Percentiles rank a stretch among this genome's conserved stretches.
Conservation (phyloP, 2,113 vertebrate species). For the Dipodomys ordii region DNA sequence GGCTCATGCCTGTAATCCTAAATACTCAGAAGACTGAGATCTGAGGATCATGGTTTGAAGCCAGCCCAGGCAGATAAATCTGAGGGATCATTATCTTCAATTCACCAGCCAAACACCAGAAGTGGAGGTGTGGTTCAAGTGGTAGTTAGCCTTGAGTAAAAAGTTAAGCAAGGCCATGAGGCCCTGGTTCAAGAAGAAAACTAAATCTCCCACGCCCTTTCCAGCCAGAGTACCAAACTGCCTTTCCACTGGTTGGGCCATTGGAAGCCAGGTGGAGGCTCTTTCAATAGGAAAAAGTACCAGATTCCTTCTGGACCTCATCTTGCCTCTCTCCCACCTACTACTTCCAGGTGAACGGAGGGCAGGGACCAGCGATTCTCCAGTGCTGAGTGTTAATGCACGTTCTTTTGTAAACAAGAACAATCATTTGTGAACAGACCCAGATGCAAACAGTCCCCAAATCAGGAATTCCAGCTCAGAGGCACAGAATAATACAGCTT, state of each 20-base stretch:
- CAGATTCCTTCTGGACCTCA: background rate
- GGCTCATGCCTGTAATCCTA: too few relatives aligned
- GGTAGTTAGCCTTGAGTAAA: too few relatives aligned
- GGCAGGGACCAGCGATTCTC: conserved; percentile 20
- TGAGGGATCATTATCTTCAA: too few relatives aligned
- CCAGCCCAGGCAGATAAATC: too few relatives aligned
- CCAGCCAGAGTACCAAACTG: background rate
- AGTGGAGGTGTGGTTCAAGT: too few relatives aligned
- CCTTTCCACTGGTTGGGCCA: background rate
- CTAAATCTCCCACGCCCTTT: background rate
- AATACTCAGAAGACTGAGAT: too few relatives aligned
- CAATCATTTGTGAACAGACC: conserved; percentile 82
- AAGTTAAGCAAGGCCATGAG: too few relatives aligned
- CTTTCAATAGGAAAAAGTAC: background rate
- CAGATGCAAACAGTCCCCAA: conserved; percentile 73
- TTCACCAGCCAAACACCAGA: too few relatives aligned
- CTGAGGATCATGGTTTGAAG: too few relatives aligned
- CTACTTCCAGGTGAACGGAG: background rate
- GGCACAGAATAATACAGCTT: conserved; percentile 82
- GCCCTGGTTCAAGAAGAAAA: too few relatives aligned
- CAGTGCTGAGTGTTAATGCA: conserved; percentile 67
- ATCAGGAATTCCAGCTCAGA: conserved; percentile 86
- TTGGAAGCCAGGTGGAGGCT: background rate
- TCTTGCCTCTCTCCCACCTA: background rate
- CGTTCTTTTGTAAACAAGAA: conserved; percentile 72